phyloP scores from a whole-genome alignment of 2,113 vertebrate genomes.

The Silurus glanis region DNA sequence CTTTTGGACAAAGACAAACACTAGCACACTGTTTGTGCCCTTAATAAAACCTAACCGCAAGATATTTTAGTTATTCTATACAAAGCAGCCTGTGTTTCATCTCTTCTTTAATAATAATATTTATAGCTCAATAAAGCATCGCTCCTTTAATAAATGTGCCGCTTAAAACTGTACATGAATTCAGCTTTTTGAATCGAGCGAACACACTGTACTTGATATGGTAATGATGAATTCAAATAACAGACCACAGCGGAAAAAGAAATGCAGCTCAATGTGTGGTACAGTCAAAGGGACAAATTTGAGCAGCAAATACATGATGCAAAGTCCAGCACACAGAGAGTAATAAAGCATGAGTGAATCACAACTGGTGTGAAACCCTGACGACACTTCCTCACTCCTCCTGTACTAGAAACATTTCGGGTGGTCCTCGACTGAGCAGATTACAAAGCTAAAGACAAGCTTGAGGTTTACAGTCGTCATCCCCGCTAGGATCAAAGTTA shows the following conservation, averaged over 20 bases:
- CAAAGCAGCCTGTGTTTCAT: background rate
- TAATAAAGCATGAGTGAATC: conserved; percentile 41
- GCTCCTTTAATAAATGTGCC: background rate
- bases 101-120: background rate
- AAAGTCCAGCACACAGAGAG: conserved; percentile 35
- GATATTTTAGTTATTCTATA: background rate
- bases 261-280: conserved; percentile 25
- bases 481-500: conserved; percentile 49
- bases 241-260: conserved; percentile 9
- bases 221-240: conserved; percentile 25
- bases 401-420: conserved; percentile 24
- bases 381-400: conserved; percentile 9
- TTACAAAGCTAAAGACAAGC: conserved; percentile 42
- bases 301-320: conserved; percentile 20
- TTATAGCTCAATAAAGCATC: background rate
- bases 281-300: conserved; percentile 27
- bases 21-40: background rate
- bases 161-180: too few relatives aligned
- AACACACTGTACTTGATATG: background rate
- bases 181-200: background rate
- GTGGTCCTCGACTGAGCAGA: conserved; percentile 42
- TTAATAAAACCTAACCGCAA: background rate
- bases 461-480: conserved; percentile 49
- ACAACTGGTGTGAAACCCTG: conserved; percentile 37
- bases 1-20: background rate